phyloP scores from a whole-genome alignment of 2,888 invertebrate species.

The Galeruca laticollis region DNA sequence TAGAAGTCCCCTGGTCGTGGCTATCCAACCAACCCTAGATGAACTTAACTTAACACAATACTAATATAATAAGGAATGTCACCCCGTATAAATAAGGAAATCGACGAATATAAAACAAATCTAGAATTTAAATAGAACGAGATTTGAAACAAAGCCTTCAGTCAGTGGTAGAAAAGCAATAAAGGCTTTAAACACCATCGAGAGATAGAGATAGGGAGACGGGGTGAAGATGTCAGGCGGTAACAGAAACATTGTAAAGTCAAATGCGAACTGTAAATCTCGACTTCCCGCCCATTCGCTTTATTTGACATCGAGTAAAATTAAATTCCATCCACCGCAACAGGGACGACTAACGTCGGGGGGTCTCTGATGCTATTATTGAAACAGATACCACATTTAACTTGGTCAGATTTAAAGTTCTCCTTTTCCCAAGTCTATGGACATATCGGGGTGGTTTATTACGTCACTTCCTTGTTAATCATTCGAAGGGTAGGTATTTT shows the following conservation, averaged over 20 bases:
- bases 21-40: too few relatives aligned
- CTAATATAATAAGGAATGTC: too few relatives aligned
- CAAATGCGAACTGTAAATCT: constrained; percentile 64
- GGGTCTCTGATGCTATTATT: constrained; percentile 52
- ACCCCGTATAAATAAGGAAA: too few relatives aligned
- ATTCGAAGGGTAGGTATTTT: constrained; percentile 12
- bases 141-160: not conserved
- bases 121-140: too few relatives aligned
- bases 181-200: constrained; percentile 20
- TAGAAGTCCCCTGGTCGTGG: too few relatives aligned
- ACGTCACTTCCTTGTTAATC: constrained; percentile 31
- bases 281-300: constrained; percentile 60
- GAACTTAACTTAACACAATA: too few relatives aligned
- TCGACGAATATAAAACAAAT: too few relatives aligned
- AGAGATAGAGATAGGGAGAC: constrained; percentile 42
- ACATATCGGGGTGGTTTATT: constrained; percentile 42
- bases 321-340: constrained; percentile 55
- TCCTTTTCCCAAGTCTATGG: constrained; percentile 35
- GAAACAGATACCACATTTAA: constrained; percentile 51
- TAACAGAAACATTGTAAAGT: constrained; percentile 64
- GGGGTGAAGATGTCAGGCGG: constrained; percentile 60
- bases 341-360: constrained; percentile 17
- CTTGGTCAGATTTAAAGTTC: constrained; percentile 40
- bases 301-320: constrained; percentile 59
- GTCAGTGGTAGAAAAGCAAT: constrained; percentile 6